Evolutionary conservation across 2,113 vertebrate genomes (phyloP).

Genomic region (Triplophysa dalaica): DNA sequence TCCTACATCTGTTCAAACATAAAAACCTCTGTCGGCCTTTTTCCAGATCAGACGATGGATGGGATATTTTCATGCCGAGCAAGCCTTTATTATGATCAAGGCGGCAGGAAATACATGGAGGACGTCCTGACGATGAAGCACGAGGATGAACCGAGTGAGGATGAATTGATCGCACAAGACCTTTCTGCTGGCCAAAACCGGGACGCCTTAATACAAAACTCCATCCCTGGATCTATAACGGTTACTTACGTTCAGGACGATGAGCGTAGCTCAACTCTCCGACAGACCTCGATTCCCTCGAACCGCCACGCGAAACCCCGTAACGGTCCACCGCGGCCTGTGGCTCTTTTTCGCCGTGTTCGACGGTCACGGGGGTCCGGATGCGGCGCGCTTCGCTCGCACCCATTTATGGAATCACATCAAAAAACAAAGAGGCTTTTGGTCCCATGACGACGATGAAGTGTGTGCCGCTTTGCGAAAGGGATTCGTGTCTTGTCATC

Average conservation of each 20-base stretch:
- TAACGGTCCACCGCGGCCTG: slow-evolving; percentile 55
- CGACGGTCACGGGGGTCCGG: slow-evolving; percentile 93
- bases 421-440: slow-evolving; percentile 90
- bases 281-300: slow-evolving; percentile 42
- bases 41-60: slow-evolving; percentile 73
- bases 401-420: slow-evolving; percentile 90
- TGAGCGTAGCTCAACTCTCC: background rate
- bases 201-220: slow-evolving; percentile 33
- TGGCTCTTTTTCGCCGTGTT: slow-evolving; percentile 94
- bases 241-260: background rate
- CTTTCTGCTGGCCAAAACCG: background rate
- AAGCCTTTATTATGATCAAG: slow-evolving; percentile 91
- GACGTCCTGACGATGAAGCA: slow-evolving; percentile 90
- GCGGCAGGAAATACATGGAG: slow-evolving; percentile 98
- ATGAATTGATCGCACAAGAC: slow-evolving; percentile 63
- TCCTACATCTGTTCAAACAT: slow-evolving; percentile 45
- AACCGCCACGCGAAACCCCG: slow-evolving; percentile 45
- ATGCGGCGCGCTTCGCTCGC: slow-evolving; percentile 90
- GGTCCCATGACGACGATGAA: slow-evolving; percentile 84
- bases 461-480: slow-evolving; percentile 91
- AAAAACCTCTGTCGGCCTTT: slow-evolving; percentile 36
- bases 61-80: slow-evolving; percentile 82
- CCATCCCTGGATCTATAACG: slow-evolving; percentile 23
- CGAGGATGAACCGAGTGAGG: slow-evolving; percentile 84
- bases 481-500: slow-evolving; percentile 93